Evolutionary conservation across 2,888 invertebrate species (phyloP).

Genomic region (Lepidochitona cinerea): DNA sequence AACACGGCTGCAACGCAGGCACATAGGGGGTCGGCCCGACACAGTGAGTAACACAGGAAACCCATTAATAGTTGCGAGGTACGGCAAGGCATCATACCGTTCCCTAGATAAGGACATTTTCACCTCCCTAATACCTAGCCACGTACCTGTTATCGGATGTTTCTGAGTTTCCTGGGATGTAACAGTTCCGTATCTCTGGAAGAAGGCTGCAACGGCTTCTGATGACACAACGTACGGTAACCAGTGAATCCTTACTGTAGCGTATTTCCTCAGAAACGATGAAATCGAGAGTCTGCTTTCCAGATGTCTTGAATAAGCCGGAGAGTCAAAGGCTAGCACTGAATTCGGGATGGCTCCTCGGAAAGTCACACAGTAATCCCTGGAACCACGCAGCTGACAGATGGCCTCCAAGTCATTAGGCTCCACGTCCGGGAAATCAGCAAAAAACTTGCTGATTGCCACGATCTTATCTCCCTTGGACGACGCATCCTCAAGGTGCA

Average conservation of each 20-base stretch:
- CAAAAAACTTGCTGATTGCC: not conserved
- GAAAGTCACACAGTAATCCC: not conserved
- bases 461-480: not conserved
- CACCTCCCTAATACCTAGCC: too few relatives aligned
- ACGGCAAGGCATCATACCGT: not conserved
- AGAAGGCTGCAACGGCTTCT: not conserved
- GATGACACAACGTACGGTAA: not conserved
- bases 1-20: not conserved
- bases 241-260: too few relatives aligned
- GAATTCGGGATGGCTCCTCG: not conserved
- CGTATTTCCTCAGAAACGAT: too few relatives aligned
- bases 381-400: not conserved
- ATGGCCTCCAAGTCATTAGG: not conserved
- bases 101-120: not conserved
- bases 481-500: not conserved
- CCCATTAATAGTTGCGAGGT: too few relatives aligned
- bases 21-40: not conserved
- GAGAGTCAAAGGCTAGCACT: too few relatives aligned
- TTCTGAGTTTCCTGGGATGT: not conserved
- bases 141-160: too few relatives aligned
- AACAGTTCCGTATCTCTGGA: not conserved
- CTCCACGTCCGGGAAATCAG: not conserved
- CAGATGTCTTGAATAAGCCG: too few relatives aligned
- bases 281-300: too few relatives aligned
- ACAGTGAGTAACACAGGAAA: not conserved